phyloP scores from a whole-genome alignment of 2,888 invertebrate genomes.

The Lordiphosa fenestrarum region DNA sequence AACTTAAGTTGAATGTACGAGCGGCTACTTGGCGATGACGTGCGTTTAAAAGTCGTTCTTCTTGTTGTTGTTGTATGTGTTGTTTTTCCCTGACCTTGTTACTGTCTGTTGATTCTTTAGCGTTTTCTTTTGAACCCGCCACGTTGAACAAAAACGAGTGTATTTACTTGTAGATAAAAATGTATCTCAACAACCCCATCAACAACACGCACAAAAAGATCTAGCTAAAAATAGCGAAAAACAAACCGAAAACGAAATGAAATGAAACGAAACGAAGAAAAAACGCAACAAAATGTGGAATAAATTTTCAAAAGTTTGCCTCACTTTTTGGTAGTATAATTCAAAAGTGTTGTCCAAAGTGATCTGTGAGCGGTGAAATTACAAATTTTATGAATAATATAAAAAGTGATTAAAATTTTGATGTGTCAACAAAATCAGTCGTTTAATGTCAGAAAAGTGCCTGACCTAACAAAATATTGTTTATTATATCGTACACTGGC shows the following conservation, averaged over 20 bases:
- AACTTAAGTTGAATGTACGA: constrained; percentile 65
- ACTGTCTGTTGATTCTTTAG: constrained; percentile 40
- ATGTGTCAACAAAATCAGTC: too few relatives aligned
- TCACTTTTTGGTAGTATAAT: too few relatives aligned
- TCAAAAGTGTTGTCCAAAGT: too few relatives aligned
- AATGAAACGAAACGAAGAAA: constrained; percentile 25
- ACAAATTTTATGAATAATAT: not conserved
- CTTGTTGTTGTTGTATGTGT: constrained; percentile 20
- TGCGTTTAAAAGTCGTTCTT: constrained; percentile 34
- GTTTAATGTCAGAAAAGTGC: too few relatives aligned
- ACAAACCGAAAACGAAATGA: constrained; percentile 15
- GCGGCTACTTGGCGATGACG: constrained; percentile 47
- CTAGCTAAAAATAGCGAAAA: constrained; percentile 30
- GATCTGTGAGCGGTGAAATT: too few relatives aligned
- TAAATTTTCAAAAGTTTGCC: constrained; percentile 25
- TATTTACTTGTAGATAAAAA: constrained; percentile 28
- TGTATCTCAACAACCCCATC: constrained; percentile 29
- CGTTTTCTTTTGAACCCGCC: constrained; percentile 18
- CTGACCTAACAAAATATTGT: too few relatives aligned
- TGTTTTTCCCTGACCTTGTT: constrained; percentile 70
- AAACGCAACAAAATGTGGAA: constrained; percentile 43
- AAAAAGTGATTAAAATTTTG: too few relatives aligned
- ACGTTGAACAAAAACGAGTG: not conserved
- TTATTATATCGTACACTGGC: too few relatives aligned
- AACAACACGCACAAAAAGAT: constrained; percentile 19